phyloP scores from a whole-genome alignment of 2,113 vertebrate species.

The Coregonus clupeaformis region DNA sequence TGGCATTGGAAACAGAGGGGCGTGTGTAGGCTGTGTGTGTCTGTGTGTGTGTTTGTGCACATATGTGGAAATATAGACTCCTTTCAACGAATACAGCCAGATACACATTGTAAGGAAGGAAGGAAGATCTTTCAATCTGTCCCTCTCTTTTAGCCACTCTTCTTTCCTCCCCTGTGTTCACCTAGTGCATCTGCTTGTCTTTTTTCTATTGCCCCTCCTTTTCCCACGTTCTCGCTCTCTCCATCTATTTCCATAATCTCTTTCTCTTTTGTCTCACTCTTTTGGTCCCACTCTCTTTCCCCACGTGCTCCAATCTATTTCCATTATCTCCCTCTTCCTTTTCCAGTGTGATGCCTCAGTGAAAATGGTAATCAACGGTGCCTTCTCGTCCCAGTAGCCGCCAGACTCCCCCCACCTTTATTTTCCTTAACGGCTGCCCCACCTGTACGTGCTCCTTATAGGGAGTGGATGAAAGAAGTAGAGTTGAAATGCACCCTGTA shows the following conservation, averaged over 20 bases:
- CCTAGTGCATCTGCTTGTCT: no score
- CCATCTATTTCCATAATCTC: slow-evolving; percentile 9
- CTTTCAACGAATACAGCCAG: slow-evolving; percentile 50
- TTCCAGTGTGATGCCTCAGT: slow-evolving; percentile 57
- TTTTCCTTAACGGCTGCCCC: slow-evolving; percentile 40
- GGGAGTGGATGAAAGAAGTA: slow-evolving; percentile 61
- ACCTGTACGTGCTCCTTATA: slow-evolving; percentile 55
- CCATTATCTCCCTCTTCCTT: no score
- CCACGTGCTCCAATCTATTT: no score
- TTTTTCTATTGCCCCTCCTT: no score
- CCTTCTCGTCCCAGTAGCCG: slow-evolving; percentile 57
- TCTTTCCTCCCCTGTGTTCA: no score
- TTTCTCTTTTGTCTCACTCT: slow-evolving; percentile 48
- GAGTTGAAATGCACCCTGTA: slow-evolving; percentile 66
- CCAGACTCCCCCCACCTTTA: slow-evolving; percentile 11
- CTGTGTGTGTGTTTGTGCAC: slow-evolving; percentile 15
- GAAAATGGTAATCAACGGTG: slow-evolving; percentile 65
- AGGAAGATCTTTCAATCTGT: slow-evolving; percentile 31
- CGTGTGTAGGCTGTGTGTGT: slow-evolving; percentile 5
- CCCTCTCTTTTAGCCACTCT: no score
- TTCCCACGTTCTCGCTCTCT: neutral
- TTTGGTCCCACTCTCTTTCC: no score
- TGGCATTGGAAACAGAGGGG: slow-evolving; percentile 9
- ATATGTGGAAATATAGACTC: slow-evolving; percentile 10
- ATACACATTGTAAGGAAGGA: slow-evolving; percentile 50